Base-by-base conservation (phyloP, 2,888 invertebrate genomes). In the Sylvicola cinctus region DNA sequence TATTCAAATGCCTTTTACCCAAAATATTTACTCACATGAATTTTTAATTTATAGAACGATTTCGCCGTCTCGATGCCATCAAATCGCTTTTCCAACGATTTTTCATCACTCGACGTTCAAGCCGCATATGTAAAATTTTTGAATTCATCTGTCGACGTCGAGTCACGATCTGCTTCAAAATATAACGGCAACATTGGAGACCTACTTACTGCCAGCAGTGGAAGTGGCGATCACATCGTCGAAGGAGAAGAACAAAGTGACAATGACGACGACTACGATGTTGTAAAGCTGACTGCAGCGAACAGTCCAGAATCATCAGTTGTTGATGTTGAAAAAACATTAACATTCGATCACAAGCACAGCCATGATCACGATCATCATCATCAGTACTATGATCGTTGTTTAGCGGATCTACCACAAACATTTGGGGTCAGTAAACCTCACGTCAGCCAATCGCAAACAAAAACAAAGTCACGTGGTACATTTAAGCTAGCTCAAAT, bases 391-490 rank as follows among this genome's bases (percentile, higher is more conserved):
- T 29, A 33, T 31, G 16, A 20, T 16, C 20, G 26, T 33, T 27
- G n/a, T n/a, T n/a, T n/a, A n/a, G 33, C 28, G 33, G 39, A 38
- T 41, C 36, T 39, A 39, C 36, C 38, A 34, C 36, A 34, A 33
- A 37, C 37, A 38, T 35, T 35, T 37, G 39, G 39, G 39, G 41
- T 39, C 39, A 41, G 38, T 41, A 39, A 39, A 39, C 41, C 37
- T 36, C 31, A 16, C 16, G 17, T 36, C 25, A 33, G 34, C 35
- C 34, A 37, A 32, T 23, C 32, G 32, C 11, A 34, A 29, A 28
- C 10, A 16, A 32, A 16, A 23, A 3, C 13, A 29, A 31, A 16
- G 28, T 34, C 16, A 20, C 20, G 29, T 13, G 33, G 29, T 26
- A 35, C 26, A 35, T 25, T 13, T n/a, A n/a, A n/a, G n/a, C n/a